Percentiles rank a stretch among this genome's conserved stretches.
These are phyloP conservation scores for Hapalemur alaotrensis DNA, from an alignment of 2,797 vertebrate species.

Conservation along the genomic window DNA sequence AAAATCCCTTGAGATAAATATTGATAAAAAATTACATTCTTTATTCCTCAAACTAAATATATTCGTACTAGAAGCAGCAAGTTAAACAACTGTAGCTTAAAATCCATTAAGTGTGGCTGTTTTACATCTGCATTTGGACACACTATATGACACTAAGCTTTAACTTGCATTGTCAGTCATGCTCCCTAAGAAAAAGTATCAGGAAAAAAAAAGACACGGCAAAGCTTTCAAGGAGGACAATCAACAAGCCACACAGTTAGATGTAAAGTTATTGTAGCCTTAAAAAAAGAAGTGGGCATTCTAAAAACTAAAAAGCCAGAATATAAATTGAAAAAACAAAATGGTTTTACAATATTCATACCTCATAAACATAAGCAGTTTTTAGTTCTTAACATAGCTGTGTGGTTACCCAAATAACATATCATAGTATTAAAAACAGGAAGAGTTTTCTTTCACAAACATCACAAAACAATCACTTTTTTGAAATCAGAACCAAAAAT, in stretches of 20 bases:
- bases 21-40: neutral
- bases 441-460: slow-evolving; percentile 10
- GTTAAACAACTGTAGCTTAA: neutral
- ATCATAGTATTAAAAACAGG: neutral
- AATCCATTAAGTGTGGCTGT: neutral
- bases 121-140: neutral
- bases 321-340: neutral
- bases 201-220: neutral
- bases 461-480: neutral
- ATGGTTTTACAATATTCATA: neutral
- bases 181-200: neutral
- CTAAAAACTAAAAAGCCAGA: neutral
- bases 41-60: neutral
- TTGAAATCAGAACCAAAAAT: slow-evolving; percentile 8
- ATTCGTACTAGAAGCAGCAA: neutral
- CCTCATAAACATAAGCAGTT: neutral
- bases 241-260: neutral
- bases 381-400: neutral
- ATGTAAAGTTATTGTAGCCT: neutral
- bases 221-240: neutral
- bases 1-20: neutral
- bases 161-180: neutral
- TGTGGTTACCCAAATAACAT: neutral
- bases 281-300: neutral
- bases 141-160: neutral